Evolutionary conservation across 2,113 vertebrate species (phyloP).

Genomic region (Cinclus cinclus): DNA sequence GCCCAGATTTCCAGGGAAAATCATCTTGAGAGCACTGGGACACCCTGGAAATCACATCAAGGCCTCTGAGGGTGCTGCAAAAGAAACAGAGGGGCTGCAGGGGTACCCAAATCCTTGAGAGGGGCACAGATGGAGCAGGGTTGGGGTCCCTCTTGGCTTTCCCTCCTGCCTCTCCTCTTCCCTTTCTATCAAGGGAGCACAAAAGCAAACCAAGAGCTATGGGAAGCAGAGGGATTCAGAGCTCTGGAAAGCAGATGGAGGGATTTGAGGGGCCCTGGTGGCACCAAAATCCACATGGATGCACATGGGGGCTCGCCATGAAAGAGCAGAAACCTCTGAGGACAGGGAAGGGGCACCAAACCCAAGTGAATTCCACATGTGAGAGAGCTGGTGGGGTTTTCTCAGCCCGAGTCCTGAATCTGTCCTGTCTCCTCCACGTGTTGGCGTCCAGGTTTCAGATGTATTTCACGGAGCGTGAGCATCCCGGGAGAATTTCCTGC

Average conservation of each 20-base stretch:
- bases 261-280: neutral
- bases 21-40: neutral
- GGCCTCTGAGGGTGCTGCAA: neutral
- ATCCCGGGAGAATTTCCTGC: constrained; percentile 64
- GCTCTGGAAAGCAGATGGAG: neutral
- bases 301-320: neutral
- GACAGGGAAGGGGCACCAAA: neutral
- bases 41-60: neutral
- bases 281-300: neutral
- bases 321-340: neutral
- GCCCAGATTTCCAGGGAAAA: neutral
- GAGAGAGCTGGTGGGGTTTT: neutral
- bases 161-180: neutral
- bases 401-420: neutral
- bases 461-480: constrained; percentile 62
- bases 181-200: neutral
- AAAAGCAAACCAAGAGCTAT: neutral
- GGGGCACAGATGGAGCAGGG: neutral
- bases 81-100: neutral
- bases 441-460: constrained; percentile 55
- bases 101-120: neutral
- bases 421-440: neutral
- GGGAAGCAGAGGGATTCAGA: neutral
- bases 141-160: neutral
- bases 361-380: neutral